phyloP scores from a whole-genome alignment of 53 echinoderm and acorn worm genomes.

The Echinarachnius parma region DNA sequence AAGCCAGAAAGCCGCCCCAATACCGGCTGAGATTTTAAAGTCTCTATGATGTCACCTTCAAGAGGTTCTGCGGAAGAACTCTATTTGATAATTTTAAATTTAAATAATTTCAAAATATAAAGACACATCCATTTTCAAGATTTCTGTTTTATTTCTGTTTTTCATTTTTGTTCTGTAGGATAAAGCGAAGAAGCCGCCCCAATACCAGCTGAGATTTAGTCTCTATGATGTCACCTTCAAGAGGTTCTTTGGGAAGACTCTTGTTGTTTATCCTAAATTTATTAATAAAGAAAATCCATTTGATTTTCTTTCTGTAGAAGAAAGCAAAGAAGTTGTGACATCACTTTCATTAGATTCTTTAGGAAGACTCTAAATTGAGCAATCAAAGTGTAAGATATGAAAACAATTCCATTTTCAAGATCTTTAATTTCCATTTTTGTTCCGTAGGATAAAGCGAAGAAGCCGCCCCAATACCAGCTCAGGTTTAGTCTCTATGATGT shows the following conservation, averaged over 20 bases:
- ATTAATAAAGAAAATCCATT: too few relatives aligned
- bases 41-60: too few relatives aligned
- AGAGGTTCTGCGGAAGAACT: too few relatives aligned
- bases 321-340: too few relatives aligned
- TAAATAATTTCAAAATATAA: too few relatives aligned
- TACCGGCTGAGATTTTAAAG: conserved; percentile 75
- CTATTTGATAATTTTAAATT: too few relatives aligned
- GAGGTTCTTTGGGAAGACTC: conserved; percentile 85
- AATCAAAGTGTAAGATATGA: not conserved
- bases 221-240: conserved; percentile 90
- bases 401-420: not conserved
- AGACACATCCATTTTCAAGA: too few relatives aligned
- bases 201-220: conserved; percentile 75
- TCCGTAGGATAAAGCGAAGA: conserved; percentile 64
- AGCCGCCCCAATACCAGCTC: conserved; percentile 71
- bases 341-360: too few relatives aligned
- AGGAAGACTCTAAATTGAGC: not conserved
- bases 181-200: conserved; percentile 55
- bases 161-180: too few relatives aligned
- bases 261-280: too few relatives aligned
- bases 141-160: too few relatives aligned
- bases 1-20: conserved; percentile 58
- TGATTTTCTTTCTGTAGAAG: too few relatives aligned
- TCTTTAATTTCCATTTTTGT: not conserved
- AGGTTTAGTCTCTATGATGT: conserved; percentile 79